Percentiles rank a stretch among this genome's conserved stretches.
Evolutionary conservation across 2,113 vertebrate species (phyloP).

Genomic region (Spermophilus dauricus): DNA sequence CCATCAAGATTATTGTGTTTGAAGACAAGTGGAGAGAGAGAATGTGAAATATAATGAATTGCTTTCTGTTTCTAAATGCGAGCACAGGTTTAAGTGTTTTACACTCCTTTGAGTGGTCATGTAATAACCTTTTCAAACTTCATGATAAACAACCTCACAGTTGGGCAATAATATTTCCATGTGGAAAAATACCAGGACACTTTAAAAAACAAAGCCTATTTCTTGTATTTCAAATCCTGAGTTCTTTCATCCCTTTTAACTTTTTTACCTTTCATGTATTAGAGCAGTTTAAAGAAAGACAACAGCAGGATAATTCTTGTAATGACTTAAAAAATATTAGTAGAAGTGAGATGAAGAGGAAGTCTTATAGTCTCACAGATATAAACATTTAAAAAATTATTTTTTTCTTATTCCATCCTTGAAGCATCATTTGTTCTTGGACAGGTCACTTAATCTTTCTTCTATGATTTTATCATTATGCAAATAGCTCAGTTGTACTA

Average conservation of each 20-base stretch:
- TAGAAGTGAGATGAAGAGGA: neutral
- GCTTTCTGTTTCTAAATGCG: slow-evolving; percentile 31
- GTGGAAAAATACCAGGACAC: slow-evolving; percentile 51
- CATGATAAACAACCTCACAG: slow-evolving; percentile 48
- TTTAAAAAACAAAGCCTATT: slow-evolving; percentile 1
- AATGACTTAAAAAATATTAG: neutral
- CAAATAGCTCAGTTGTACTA: neutral
- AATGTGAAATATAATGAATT: slow-evolving; percentile 34
- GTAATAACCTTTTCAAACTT: slow-evolving; percentile 52
- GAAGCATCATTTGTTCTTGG: neutral
- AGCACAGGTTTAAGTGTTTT: slow-evolving; percentile 29
- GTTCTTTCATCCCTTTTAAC: neutral
- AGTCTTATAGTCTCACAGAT: neutral
- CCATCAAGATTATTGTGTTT: slow-evolving; percentile 31
- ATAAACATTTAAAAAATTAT: neutral
- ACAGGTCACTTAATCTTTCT: neutral
- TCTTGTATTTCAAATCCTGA: neutral
- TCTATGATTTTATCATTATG: neutral
- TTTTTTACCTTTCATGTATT: neutral
- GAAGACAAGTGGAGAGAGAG: slow-evolving; percentile 37
- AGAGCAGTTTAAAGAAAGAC: neutral
- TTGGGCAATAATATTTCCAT: neutral
- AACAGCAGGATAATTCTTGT: neutral
- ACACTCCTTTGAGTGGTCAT: slow-evolving; percentile 25
- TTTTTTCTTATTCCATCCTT: neutral